These are phyloP conservation scores for Nothocercus nigrocapillus DNA, from an alignment of 2,113 vertebrate species.

Conservation along the genomic window DNA sequence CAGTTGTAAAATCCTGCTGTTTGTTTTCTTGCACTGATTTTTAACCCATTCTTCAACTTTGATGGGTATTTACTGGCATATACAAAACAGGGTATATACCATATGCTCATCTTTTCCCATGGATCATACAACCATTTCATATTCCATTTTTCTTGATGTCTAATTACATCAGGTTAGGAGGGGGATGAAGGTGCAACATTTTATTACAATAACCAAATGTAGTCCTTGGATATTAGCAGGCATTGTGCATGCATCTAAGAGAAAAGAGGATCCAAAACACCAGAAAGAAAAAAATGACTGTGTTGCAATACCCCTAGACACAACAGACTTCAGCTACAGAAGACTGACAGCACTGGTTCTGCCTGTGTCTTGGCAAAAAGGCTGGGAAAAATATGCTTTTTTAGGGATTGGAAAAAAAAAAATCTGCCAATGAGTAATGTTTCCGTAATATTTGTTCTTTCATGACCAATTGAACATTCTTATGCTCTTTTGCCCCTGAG, in stretches of 20 bases:
- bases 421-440: background rate
- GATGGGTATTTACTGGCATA: background rate
- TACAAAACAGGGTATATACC: background rate
- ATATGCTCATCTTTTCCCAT: background rate
- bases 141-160: background rate
- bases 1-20: constrained; percentile 90
- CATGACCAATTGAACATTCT: constrained; percentile 21
- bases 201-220: background rate
- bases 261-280: background rate
- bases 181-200: background rate
- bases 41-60: constrained; percentile 12
- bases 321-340: background rate
- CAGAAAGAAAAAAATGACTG: background rate
- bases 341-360: background rate
- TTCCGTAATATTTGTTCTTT: background rate
- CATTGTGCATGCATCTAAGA: background rate
- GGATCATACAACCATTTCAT: background rate
- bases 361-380: background rate
- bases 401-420: background rate
- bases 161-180: background rate
- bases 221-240: background rate
- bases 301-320: background rate
- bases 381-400: background rate
- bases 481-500: constrained; percentile 11
- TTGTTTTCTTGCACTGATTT: constrained; percentile 76